Evolutionary conservation across 2,797 vertebrate species (phyloP), one percentile per base, ranked within the genome.

Genomic region (Tenualosa ilisha): DNA sequence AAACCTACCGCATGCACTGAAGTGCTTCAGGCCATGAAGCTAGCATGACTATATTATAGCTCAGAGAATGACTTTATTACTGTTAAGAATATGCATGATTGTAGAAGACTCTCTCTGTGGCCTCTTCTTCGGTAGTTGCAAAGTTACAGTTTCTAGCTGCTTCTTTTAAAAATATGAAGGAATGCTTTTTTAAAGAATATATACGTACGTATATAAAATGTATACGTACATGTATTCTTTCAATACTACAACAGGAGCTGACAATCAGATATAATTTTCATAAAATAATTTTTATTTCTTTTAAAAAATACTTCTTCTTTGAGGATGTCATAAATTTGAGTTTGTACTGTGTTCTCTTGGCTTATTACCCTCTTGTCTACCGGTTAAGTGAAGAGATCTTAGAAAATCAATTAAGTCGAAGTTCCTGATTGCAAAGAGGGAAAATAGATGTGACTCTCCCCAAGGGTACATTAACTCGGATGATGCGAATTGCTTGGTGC

Each of bases 371-470:
- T 83, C 86, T 86, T 86, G 84, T 84, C 87, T 82, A 83, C 83
- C 82, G 83, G 63, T 87, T 87, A 86, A 83, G 68, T 85, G 15
- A 51, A 86, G 46, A 83, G 89, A 89, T 91, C 89, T 88, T 63
- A 87, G 84, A 86, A 92, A 51, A 91, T 94, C 92, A 92, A 89
- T 94, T 93, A 92, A 91, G 68, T 75, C 68, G 40, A 31, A 43
- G 68, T 17, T 79, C 37, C 17, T 22, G 37, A 43, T 79, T 46
- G 26, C 40, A 75, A 79, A 79, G 72, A 22, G 17, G 15, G 46
- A 79, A 43, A 79, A 79, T 79, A 79, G 72, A 79, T 79, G 82
- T 68, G 7, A 59, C 79, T 90, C 90, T 92, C 86, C 88, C 85
- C 83, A 81, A 79, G 86, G 91, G 75, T 81, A 63, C 89, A 86